A percentile compares a stretch with the other conserved stretches of the same genome.
Conservation (phyloP, 1,140 invertebrate species). For the Philotrypesis tridentata region DNA sequence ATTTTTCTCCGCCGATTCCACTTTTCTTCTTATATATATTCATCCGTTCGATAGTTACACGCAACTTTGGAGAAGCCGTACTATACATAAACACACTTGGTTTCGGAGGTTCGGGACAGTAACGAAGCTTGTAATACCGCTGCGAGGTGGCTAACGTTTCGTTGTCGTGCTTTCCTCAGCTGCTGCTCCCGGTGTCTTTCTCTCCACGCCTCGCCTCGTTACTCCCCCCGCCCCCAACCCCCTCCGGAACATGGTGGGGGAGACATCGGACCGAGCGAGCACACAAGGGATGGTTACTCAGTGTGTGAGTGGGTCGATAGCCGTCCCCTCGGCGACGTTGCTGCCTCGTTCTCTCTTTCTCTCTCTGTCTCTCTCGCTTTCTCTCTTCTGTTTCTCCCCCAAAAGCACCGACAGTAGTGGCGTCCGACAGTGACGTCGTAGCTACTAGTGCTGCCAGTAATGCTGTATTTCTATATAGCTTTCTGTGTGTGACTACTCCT, state of each 20-base stretch:
- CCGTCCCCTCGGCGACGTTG: slow-evolving; percentile 58
- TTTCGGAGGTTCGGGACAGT: not conserved
- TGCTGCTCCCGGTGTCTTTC: not conserved
- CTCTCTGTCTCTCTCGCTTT: too few relatives aligned
- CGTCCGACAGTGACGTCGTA: not conserved
- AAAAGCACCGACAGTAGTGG: slow-evolving; percentile 2
- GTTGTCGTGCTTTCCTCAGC: not conserved
- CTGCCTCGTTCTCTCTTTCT: slow-evolving; percentile 27
- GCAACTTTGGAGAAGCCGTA: not conserved
- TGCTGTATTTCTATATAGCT: not conserved
- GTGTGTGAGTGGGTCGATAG: slow-evolving; percentile 59
- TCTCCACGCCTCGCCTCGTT: not conserved
- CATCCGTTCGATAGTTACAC: not conserved
- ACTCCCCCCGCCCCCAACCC: too few relatives aligned
- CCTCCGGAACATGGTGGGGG: not conserved
- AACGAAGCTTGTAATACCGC: slow-evolving; percentile 26
- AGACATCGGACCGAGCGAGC: not conserved
- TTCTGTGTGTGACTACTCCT: not conserved
- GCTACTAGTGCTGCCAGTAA: not conserved
- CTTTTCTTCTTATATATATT: not conserved
- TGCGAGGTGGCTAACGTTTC: not conserved
- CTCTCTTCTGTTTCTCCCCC: not conserved
- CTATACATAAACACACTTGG: slow-evolving; percentile 19
- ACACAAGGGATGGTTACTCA: slow-evolving; percentile 2
- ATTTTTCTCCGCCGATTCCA: not conserved